Base-by-base conservation (phyloP, 2,113 vertebrate species). In the Nestor notabilis region DNA sequence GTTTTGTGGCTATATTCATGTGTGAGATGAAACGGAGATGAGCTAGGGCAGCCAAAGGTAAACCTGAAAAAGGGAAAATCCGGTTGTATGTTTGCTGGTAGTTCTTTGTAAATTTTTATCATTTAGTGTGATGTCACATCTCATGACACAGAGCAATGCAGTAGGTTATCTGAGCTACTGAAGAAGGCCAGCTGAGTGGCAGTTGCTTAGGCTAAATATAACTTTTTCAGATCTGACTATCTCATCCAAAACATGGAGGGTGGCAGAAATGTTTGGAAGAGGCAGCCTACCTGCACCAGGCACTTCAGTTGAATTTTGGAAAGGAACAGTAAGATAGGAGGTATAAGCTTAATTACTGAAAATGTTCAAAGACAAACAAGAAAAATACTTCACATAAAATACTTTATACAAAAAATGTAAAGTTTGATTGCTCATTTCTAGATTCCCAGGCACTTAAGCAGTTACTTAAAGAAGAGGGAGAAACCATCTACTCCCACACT, bases 111-210 rank as follows among this genome's bases (percentile, higher is more conserved):
- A 70, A 37, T 56, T 74, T 77, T 81, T 25, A 70, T 4, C 31
- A 11, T 56, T 77, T 52, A 44, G 3, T 35, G 19, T 1, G 7
- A 12, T 39, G 9, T 41, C 27, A 39, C 0, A 0, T 68, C 16
- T 92, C 49, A 60, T 0, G 1, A 61, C 35, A 41, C 33, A 69
- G 7, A 55, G 15, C 21, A 80, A 44, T 2, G 3, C 11, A 47
- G 13, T 60, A 31, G 31, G 21, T 63, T 63, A n/a, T 41, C 44
- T 29, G 25, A 93, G 31, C 25, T 77, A 24, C 33, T 43, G 53
- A 64, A 63, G 23, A 88, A 88, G 15, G 11, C 9, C 49, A 76
- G 11, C 7, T 92, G 29, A 49, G 28, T 3, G 14, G 13, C 15
- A 63, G 23, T 24, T 65, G 16, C 28, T 85, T 29, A 70, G 31